Evolutionary conservation across 2,888 invertebrate species (phyloP).

Genomic region (Malacosoma neustria): DNA sequence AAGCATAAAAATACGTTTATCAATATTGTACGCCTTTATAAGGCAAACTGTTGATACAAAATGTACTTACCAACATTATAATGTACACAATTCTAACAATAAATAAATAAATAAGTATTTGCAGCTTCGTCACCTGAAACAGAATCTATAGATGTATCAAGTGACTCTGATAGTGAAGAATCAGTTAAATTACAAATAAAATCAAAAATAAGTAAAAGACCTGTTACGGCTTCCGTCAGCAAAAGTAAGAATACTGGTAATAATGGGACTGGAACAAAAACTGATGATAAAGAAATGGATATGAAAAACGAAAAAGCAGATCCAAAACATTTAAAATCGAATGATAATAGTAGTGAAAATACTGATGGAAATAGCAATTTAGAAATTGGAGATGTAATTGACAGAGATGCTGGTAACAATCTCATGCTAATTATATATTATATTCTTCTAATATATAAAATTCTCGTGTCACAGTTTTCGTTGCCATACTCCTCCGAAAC

Average conservation of each 20-base stretch:
- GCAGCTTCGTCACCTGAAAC: background rate
- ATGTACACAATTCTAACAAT: no score
- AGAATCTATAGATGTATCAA: background rate
- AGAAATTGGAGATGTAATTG: background rate
- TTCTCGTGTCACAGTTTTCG: no score
- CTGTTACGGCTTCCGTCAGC: conserved; percentile 12
- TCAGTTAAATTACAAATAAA: background rate
- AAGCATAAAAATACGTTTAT: no score
- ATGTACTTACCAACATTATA: no score
- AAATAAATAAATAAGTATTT: no score
- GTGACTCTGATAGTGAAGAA: background rate
- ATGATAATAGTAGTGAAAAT: background rate
- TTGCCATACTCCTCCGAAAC: no score
- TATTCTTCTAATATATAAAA: no score
- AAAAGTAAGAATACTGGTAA: conserved; percentile 5
- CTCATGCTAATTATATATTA: no score
- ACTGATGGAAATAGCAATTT: background rate
- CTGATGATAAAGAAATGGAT: background rate
- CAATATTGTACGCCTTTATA: no score
- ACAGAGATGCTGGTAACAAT: background rate
- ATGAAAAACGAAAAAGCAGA: background rate
- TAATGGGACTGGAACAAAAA: conserved; percentile 3
- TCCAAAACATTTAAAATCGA: background rate
- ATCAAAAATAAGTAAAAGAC: conserved; percentile 10
- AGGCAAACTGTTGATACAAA: no score